Conservation (phyloP, 2,888 invertebrate genomes). For the Fissipunctia ypsillon region DNA sequence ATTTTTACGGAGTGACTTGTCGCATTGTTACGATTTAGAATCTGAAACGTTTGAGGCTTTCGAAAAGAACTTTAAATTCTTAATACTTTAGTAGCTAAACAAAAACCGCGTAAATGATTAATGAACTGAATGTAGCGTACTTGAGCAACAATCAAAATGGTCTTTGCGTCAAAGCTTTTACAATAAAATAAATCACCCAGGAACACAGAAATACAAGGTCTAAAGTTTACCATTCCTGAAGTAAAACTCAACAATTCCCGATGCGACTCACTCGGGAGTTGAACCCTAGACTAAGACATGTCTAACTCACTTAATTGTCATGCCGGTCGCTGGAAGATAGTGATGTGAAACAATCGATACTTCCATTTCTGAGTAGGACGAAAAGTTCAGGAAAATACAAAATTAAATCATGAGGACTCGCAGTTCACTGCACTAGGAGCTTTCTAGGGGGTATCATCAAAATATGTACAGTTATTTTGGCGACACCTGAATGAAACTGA, state of each 20-base stretch:
- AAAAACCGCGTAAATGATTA: no score
- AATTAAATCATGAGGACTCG: neutral
- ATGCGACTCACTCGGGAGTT: conserved; percentile 42
- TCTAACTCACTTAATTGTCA: conserved; percentile 61
- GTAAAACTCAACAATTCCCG: conserved; percentile 15
- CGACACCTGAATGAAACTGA: no score
- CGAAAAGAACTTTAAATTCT: no score
- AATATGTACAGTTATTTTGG: no score
- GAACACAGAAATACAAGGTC: neutral
- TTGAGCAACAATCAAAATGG: neutral
- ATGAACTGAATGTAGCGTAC: neutral
- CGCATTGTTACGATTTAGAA: neutral
- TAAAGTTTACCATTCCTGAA: neutral
- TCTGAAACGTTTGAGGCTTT: no score
- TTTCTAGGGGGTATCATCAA: neutral
- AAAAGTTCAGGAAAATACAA: neutral
- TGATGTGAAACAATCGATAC: conserved; percentile 29
- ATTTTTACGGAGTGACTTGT: neutral
- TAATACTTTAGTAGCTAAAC: no score
- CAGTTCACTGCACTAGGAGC: neutral
- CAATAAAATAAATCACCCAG: neutral
- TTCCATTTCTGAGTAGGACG: neutral
- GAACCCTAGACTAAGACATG: conserved; percentile 52
- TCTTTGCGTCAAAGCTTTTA: neutral
- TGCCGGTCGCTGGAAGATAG: conserved; percentile 29